phyloP scores from a whole-genome alignment of 1,140 invertebrate genomes.

The Plodia interpunctella region DNA sequence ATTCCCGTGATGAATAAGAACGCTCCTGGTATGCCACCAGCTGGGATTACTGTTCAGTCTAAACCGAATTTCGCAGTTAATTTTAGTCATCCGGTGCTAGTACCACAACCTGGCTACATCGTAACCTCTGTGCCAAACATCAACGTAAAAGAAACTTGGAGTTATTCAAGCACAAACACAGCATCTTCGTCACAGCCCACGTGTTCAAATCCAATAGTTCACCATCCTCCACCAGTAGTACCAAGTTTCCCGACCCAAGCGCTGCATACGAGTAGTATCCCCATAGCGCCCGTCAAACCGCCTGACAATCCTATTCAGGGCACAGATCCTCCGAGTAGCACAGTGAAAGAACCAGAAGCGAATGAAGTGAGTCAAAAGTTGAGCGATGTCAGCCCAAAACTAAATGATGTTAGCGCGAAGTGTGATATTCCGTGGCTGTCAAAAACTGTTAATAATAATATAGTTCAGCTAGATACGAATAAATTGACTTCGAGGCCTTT shows the following conservation, averaged over 20 bases:
- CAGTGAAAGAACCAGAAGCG: slow-evolving; percentile 60
- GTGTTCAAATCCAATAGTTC: slow-evolving; percentile 58
- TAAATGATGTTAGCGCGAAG: slow-evolving; percentile 49
- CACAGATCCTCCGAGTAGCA: slow-evolving; percentile 67
- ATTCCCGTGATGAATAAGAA: slow-evolving; percentile 62
- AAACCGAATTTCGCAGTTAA: slow-evolving; percentile 71
- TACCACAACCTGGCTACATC: slow-evolving; percentile 72
- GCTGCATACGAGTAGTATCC: slow-evolving; percentile 66
- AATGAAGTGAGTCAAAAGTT: slow-evolving; percentile 35
- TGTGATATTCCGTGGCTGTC: slow-evolving; percentile 73
- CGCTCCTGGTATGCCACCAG: slow-evolving; percentile 48
- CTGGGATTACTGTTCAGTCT: slow-evolving; percentile 61
- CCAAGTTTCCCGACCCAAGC: slow-evolving; percentile 52
- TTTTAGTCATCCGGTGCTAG: slow-evolving; percentile 64
- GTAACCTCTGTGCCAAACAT: slow-evolving; percentile 75
- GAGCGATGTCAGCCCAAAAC: slow-evolving; percentile 29
- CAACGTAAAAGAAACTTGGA: slow-evolving; percentile 74
- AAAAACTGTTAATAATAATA: slow-evolving; percentile 72
- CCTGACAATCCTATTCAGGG: slow-evolving; percentile 69
- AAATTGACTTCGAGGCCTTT: slow-evolving; percentile 66
- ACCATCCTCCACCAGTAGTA: slow-evolving; percentile 50
- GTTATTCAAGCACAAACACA: slow-evolving; percentile 53
- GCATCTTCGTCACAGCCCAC: slow-evolving; percentile 50
- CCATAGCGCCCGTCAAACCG: slow-evolving; percentile 67
- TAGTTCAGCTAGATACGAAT: slow-evolving; percentile 60